Evolutionary conservation across 2,113 vertebrate genomes (phyloP).

Genomic region (Ceyx cyanopectus): DNA sequence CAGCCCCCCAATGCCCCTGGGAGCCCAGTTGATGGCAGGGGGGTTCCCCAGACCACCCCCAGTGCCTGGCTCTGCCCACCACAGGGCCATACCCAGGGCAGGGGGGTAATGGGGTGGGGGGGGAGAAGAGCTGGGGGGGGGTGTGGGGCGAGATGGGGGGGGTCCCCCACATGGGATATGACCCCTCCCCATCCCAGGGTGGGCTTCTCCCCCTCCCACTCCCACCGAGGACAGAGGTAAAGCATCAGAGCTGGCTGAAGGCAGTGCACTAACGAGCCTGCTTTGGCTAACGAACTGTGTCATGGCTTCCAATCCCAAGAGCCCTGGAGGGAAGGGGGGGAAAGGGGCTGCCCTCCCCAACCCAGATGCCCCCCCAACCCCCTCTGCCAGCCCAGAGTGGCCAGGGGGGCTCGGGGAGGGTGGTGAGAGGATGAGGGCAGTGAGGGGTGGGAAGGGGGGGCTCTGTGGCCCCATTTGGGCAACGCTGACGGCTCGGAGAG

Average conservation of each 20-base stretch:
- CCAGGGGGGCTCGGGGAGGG: neutral
- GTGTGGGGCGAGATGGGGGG: too few species aligned
- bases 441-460: neutral
- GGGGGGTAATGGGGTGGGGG: neutral
- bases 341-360: neutral
- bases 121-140: neutral
- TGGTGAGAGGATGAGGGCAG: neutral
- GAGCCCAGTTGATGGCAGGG: neutral
- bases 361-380: neutral
- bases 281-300: slow-evolving; percentile 48
- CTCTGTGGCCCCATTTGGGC: neutral
- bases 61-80: neutral
- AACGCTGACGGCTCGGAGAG: slow-evolving; percentile 4
- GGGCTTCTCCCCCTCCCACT: neutral
- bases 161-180: neutral
- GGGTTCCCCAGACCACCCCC: neutral
- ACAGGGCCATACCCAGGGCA: accelerated
- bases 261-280: slow-evolving; percentile 21
- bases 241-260: slow-evolving; percentile 8
- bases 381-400: neutral
- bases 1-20: neutral
- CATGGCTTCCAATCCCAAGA: slow-evolving; percentile 56
- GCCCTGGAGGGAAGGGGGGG: neutral
- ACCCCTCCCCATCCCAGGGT: neutral
- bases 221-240: slow-evolving; percentile 1